A percentile compares a stretch with the other conserved stretches of the same genome.
These are phyloP conservation scores for Cassiopea andromeda DNA, from an alignment of 30 jellyfish, hydroid and myxozoan genomes.

Conservation along the genomic window DNA sequence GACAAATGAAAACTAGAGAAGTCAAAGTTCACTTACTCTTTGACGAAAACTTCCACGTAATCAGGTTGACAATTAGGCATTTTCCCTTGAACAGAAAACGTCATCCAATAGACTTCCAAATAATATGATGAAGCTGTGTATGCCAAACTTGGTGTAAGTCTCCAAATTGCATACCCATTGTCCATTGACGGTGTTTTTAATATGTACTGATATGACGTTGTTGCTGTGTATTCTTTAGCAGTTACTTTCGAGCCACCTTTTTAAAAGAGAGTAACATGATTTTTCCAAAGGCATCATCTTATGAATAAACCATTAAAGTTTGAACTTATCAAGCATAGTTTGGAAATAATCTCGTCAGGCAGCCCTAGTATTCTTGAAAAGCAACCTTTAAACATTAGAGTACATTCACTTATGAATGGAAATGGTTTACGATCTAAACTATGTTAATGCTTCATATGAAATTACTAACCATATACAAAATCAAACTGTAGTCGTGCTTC, in stretches of 20 bases:
- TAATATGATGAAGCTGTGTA: slow-evolving; percentile 8
- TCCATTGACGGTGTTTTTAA: neutral
- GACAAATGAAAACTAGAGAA: too few species aligned
- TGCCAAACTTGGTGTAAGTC: neutral
- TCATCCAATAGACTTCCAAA: slow-evolving; percentile 36
- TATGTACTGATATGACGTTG: slow-evolving; percentile 15
- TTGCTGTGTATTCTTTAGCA: slow-evolving; percentile 19
- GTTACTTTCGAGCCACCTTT: neutral
- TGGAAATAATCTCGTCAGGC: too few species aligned
- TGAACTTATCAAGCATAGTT: too few species aligned
- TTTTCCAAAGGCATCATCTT: too few species aligned
- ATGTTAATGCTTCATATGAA: neutral
- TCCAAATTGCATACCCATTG: slow-evolving; percentile 28
- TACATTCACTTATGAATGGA: too few species aligned
- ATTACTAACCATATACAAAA: neutral
- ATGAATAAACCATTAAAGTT: too few species aligned
- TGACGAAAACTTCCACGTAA: slow-evolving; percentile 27
- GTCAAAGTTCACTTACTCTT: neutral
- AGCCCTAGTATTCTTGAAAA: too few species aligned
- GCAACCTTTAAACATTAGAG: too few species aligned
- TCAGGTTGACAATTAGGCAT: slow-evolving; percentile 41
- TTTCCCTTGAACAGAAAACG: slow-evolving; percentile 17
- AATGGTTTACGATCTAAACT: too few species aligned
- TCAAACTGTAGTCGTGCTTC: slow-evolving; percentile 41
- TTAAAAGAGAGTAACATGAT: too few species aligned